Conservation (phyloP, 1,140 invertebrate genomes). For the Acromyrmex echinatior region DNA sequence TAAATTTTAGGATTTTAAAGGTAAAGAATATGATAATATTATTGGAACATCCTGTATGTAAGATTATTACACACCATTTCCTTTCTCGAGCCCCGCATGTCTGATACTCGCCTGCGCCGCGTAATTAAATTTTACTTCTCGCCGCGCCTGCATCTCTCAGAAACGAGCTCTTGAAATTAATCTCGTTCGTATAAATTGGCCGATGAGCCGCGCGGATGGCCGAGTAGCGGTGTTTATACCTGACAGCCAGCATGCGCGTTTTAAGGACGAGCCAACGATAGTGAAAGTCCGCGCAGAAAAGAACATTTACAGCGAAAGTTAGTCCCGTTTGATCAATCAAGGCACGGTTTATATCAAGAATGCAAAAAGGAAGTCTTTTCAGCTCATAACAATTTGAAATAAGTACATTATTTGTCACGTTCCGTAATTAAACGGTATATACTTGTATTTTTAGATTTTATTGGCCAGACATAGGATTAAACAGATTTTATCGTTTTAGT, state of each 20-base stretch:
- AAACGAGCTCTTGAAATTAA: constrained; percentile 65
- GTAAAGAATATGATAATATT: not conserved
- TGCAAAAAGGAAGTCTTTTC: not conserved
- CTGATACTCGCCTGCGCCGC: not conserved
- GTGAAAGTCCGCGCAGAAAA: constrained; percentile 61
- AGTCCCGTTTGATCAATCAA: constrained; percentile 40
- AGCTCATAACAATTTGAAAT: constrained; percentile 9
- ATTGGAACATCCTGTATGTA: constrained; percentile 26
- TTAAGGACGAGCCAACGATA: constrained; percentile 49
- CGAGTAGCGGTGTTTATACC: constrained; percentile 57
- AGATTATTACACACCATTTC: not conserved
- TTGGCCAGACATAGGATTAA: not conserved
- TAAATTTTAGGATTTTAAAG: not conserved
- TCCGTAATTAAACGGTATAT: constrained; percentile 20
- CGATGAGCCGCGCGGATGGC: constrained; percentile 28
- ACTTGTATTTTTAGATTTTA: constrained; percentile 40
- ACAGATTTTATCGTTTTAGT: constrained; percentile 10
- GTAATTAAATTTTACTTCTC: constrained; percentile 67
- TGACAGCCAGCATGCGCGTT: not conserved
- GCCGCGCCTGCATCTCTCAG: constrained; percentile 44
- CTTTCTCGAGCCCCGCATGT: not conserved
- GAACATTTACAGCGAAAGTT: constrained; percentile 48
- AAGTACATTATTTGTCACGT: not conserved
- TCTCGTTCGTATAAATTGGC: constrained; percentile 58
- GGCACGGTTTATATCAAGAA: not conserved